A percentile compares a stretch with the other conserved stretches of the same genome.
Conservation (phyloP, 2,888 invertebrate genomes). For the Tenthredo livida region DNA sequence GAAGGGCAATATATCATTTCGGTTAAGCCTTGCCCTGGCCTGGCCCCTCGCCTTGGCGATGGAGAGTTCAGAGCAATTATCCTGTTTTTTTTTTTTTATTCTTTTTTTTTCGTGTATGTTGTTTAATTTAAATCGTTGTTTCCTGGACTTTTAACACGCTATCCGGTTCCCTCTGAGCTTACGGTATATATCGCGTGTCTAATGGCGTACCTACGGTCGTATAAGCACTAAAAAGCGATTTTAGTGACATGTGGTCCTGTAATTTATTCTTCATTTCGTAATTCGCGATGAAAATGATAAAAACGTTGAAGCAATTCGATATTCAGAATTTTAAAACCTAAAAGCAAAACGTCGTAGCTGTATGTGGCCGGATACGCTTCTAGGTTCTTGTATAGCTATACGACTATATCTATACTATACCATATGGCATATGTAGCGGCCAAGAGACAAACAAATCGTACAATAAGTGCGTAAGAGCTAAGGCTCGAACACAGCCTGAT, state of each 20-base stretch:
- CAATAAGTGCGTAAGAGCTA: not conserved
- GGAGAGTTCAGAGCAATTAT: slow-evolving; percentile 34
- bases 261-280: no score
- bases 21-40: slow-evolving; percentile 24
- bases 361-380: no score
- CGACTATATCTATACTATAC: no score
- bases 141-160: not conserved
- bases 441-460: slow-evolving; percentile 5
- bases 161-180: not conserved
- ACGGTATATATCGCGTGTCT: not conserved
- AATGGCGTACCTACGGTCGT: no score
- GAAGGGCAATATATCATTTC: slow-evolving; percentile 46
- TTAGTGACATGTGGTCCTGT: no score
- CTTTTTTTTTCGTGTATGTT: not conserved
- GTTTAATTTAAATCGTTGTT: not conserved
- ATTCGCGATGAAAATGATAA: not conserved
- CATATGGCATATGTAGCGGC: no score
- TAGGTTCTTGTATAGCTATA: no score
- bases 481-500: not conserved
- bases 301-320: no score
- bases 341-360: no score
- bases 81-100: not conserved
- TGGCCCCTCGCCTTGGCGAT: not conserved
- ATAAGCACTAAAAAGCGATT: no score
- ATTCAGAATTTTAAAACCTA: no score